Base-by-base conservation (phyloP, 2,113 vertebrate species). In the Centropristis striata region DNA sequence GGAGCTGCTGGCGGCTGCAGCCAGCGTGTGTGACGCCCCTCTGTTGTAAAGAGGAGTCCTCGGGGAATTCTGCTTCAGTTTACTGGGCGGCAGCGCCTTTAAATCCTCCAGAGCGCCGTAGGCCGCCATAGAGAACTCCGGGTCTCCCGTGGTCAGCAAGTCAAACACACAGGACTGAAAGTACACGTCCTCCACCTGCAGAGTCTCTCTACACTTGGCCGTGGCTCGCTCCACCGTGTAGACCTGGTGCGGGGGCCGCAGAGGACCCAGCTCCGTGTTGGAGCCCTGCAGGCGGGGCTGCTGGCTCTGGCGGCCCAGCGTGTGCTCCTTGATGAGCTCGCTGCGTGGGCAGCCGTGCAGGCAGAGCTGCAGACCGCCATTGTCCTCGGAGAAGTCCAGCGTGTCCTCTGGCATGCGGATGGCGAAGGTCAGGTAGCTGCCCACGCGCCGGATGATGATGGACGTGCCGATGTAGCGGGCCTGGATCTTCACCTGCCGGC, bases 121-220 rank as follows among this genome's bases (percentile, higher is more conserved):
- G 0, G 96, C 96, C 0, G 96, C 96, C 95, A 96, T 92, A 14
- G 95, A 96, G 92, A 96, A 96, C 69, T 96, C 95, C 0, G 95
- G 93, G 54, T 96, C 95, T 42, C 96, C 96, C 0, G 96, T 96
- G 32, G 96, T 96, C 63, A 96, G 93, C 75, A 96, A 89, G 85
- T 96, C 96, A 76, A 96, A 96, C 73, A 96, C 95, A 4, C 96
- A 96, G n/a, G 96, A 96, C 86, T 96, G 96, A 72, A 96, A 96
- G 92, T 96, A 96, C 49, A 96, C 93, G 5, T 96, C 96, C 90
- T 96, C 96, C 71, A 96, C 95, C 76, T 95, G 94, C 88, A 96
- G 93, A 25, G 91, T 95, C 85, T 95, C 94, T 60, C 94, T 88
- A 74, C 95, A 96, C 81, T 93, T 95, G 47, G 96, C 93, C 0